Evolutionary conservation across 30 jellyfish, hydroid and myxozoan species (phyloP).

Genomic region (Aurelia sp.): DNA sequence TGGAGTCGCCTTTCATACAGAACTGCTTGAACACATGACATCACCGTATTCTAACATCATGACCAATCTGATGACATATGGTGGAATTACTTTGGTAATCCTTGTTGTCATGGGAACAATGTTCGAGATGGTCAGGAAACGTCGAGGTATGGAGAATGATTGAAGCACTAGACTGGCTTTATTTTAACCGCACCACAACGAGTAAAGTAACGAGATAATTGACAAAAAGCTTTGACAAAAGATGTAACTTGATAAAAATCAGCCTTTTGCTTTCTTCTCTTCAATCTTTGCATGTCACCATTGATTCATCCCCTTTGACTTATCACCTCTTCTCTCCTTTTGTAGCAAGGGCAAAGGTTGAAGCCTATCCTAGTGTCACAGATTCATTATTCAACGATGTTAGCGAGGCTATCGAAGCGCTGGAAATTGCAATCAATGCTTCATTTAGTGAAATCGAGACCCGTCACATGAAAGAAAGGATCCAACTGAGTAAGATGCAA

Average conservation of each 20-base stretch:
- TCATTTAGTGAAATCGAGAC: background rate
- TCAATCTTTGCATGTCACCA: background rate
- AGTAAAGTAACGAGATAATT: too few relatives aligned
- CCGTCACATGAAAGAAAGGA: conserved; percentile 14
- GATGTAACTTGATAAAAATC: too few relatives aligned
- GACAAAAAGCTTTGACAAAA: too few relatives aligned
- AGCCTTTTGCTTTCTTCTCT: too few relatives aligned
- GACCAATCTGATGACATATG: background rate
- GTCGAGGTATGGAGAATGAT: conserved; percentile 16
- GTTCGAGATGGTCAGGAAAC: background rate
- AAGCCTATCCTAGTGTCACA: background rate
- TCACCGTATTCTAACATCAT: conserved; percentile 15
- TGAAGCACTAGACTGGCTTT: too few relatives aligned
- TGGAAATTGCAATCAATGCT: background rate
- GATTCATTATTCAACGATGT: background rate
- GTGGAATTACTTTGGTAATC: conserved; percentile 21
- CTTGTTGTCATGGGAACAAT: conserved; percentile 11
- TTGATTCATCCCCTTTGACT: background rate
- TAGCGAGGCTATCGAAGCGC: background rate
- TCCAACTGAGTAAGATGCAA: conserved; percentile 22
- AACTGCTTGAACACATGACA: conserved; percentile 10
- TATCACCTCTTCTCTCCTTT: background rate
- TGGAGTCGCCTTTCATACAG: background rate
- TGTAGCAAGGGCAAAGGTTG: conserved; percentile 35
- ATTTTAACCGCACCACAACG: background rate